Percentiles rank a stretch among this genome's conserved stretches.
Evolutionary conservation across 2,888 invertebrate species (phyloP).

Genomic region (Acrobeloides nanus): DNA sequence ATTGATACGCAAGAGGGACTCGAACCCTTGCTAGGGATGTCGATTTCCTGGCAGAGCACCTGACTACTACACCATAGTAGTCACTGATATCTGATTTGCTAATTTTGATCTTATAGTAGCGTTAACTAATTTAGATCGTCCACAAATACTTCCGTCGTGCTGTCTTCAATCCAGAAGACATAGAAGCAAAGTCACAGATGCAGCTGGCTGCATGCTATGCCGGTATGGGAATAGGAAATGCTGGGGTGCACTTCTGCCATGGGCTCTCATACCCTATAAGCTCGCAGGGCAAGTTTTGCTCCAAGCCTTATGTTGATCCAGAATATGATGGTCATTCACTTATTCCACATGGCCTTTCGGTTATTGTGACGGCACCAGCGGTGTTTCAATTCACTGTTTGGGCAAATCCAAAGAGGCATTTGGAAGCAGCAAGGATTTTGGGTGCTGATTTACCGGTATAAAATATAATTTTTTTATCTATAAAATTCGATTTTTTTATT

Average conservation of each 20-base stretch:
- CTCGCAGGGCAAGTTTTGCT: slow-evolving; percentile 43
- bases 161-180: slow-evolving; percentile 69
- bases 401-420: slow-evolving; percentile 76
- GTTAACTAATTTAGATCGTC: slow-evolving; percentile 25
- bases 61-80: no score
- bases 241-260: slow-evolving; percentile 82
- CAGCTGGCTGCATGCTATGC: slow-evolving; percentile 69
- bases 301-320: slow-evolving; percentile 41
- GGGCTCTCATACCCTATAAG: slow-evolving; percentile 78
- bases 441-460: slow-evolving; percentile 56
- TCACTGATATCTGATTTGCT: no score
- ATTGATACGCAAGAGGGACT: no score
- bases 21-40: no score
- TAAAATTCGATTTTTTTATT: no score
- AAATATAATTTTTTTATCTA: neutral
- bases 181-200: slow-evolving; percentile 78
- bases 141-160: slow-evolving; percentile 64
- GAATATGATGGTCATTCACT: slow-evolving; percentile 42
- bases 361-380: slow-evolving; percentile 73
- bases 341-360: slow-evolving; percentile 77
- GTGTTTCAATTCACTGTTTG: slow-evolving; percentile 77
- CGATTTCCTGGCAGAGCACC: no score
- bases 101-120: no score
- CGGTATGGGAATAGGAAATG: slow-evolving; percentile 88
- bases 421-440: slow-evolving; percentile 73